Evolutionary conservation across 2,888 invertebrate species (phyloP).

Genomic region (Oeneis ivallda): DNA sequence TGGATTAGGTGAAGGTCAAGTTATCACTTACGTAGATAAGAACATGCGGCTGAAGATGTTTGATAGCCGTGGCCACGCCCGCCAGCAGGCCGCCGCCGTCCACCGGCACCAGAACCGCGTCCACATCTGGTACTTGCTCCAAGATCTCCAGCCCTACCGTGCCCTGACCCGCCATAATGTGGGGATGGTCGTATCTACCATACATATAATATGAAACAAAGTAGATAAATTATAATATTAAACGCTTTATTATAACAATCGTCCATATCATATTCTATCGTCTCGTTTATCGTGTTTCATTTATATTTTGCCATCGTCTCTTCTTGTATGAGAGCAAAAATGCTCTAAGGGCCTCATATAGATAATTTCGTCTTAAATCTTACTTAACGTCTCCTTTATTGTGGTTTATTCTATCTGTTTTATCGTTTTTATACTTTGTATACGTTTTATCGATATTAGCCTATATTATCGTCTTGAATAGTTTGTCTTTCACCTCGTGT

Average conservation of each 20-base stretch:
- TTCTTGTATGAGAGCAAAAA: background rate
- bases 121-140: slow-evolving; percentile 93
- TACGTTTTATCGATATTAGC: background rate
- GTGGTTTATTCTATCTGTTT: background rate
- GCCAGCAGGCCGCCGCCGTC: slow-evolving; percentile 97
- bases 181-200: slow-evolving; percentile 94
- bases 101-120: slow-evolving; percentile 95
- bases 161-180: slow-evolving; percentile 97
- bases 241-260: background rate
- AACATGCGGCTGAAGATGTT: slow-evolving; percentile 90
- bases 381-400: background rate
- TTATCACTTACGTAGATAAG: slow-evolving; percentile 89
- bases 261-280: background rate
- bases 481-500: too few relatives aligned
- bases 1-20: background rate
- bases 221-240: background rate
- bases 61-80: slow-evolving; percentile 94
- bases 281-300: background rate
- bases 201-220: background rate
- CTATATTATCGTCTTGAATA: too few relatives aligned
- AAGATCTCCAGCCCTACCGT: slow-evolving; percentile 96
- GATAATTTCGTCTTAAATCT: background rate
- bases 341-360: too few relatives aligned
- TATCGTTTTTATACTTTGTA: background rate
- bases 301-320: background rate